These are phyloP conservation scores for Henricia sp. DNA, from an alignment of 53 echinoderm and acorn worm genomes.

Conservation along the genomic window DNA sequence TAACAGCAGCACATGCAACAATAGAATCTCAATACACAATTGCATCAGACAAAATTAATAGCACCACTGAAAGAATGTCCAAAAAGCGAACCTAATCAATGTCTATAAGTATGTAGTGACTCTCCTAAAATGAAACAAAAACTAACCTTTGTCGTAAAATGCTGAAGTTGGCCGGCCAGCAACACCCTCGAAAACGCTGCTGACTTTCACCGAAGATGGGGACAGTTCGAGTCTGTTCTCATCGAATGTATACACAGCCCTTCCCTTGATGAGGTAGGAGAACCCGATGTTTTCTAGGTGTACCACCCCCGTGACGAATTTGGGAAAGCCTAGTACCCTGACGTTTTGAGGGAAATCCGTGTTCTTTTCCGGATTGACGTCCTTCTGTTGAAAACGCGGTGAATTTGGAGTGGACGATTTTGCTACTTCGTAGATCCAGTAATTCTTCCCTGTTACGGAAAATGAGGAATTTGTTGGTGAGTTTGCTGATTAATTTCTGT, in stretches of 20 bases:
- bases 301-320: conserved; percentile 57
- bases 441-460: conserved; percentile 34
- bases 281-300: conserved; percentile 25
- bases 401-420: background rate
- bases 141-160: conserved; percentile 42
- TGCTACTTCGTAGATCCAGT: conserved; percentile 39
- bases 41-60: too few relatives aligned
- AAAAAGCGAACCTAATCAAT: too few relatives aligned
- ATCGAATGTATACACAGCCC: conserved; percentile 55
- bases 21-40: too few relatives aligned
- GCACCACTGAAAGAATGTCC: too few relatives aligned
- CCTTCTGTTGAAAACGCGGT: conserved; percentile 30
- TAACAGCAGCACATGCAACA: too few relatives aligned
- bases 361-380: conserved; percentile 11
- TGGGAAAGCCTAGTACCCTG: conserved; percentile 44
- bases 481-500: too few relatives aligned
- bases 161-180: conserved; percentile 2
- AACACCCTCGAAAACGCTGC: conserved; percentile 44
- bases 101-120: too few relatives aligned
- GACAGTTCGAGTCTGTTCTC: conserved; percentile 4
- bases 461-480: background rate
- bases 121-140: conserved; percentile 15
- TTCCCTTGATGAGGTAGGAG: conserved; percentile 70
- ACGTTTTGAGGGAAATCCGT: conserved; percentile 38
- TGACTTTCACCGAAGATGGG: conserved; percentile 29